Evolutionary conservation across 2,797 vertebrate genomes (phyloP), one percentile per base, ranked within the genome.

Genomic region (Capromys pilorides): DNA sequence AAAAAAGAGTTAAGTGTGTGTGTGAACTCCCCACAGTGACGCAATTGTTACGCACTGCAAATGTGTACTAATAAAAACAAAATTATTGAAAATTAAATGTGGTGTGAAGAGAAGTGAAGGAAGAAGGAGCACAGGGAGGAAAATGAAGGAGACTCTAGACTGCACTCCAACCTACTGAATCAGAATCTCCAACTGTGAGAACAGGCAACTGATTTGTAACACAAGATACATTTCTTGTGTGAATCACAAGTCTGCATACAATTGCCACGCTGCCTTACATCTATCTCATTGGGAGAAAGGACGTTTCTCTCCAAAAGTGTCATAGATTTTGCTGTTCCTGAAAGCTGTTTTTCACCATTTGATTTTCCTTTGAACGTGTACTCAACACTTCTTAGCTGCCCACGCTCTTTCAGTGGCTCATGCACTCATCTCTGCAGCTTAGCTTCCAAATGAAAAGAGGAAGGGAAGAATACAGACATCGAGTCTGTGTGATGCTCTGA

Each of bases 381-480:
- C 0, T 41, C 39, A 93, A 69, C 26, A 51, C 5, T 21, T 85
- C 41, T 62, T 13, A 71, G 45, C 3, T 57, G 61, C 39, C 41
- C 18, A 1, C 39, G 12, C 16, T 33, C 24, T 45, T 71, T 83
- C 61, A 33, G 1, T 9, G 26, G 28, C 13, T 88, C 51, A 62
- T 19, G 57, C 39, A 5, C 54, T 73, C 22, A n/a, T 54, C 26
- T 49, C 64, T 92, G 36, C 83, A 45, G 49, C 13, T 33, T 83
- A 81, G 13, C 12, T 77, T 77, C 93, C 33, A 51, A 16, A 87
- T 75, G 26, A 89, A 18, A 69, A 21, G 3, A 13, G 26, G 3
- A 92, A 87, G 22, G 84, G 49, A 85, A 85, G 21, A 80, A 51
- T 36, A 54, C 41, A 57, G 88, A 95, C 91, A 94, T 62, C 45